phyloP scores from a whole-genome alignment of 2,113 vertebrate genomes.

The Leucopsar rothschildi region DNA sequence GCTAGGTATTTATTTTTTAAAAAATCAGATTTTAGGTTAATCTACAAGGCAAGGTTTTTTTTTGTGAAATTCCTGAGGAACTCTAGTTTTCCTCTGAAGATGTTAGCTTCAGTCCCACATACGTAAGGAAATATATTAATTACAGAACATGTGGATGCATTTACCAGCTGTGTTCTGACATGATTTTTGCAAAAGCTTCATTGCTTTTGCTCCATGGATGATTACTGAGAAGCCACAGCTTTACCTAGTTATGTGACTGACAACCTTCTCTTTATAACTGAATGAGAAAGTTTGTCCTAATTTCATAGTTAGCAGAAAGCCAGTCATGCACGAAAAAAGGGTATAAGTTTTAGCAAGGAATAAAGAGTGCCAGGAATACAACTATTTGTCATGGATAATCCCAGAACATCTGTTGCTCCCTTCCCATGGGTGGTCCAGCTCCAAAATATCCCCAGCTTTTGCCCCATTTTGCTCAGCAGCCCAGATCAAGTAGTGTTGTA shows the following conservation, averaged over 20 bases:
- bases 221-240: background rate
- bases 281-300: background rate
- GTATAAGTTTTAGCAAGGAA: constrained; percentile 6
- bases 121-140: background rate
- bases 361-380: constrained; percentile 2
- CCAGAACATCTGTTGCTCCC: constrained; percentile 50
- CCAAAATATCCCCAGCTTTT: background rate
- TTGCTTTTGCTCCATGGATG: background rate
- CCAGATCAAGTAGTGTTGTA: background rate
- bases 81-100: background rate
- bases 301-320: constrained; percentile 26
- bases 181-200: background rate
- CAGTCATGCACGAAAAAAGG: background rate
- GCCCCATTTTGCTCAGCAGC: background rate
- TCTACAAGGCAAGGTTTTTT: background rate
- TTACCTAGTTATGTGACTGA: background rate
- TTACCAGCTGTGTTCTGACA: background rate
- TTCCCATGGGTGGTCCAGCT: constrained; percentile 40
- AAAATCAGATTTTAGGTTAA: background rate
- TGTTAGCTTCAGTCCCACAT: fast-evolving
- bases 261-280: background rate
- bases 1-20: background rate
- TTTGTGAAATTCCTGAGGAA: background rate
- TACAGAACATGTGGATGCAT: background rate
- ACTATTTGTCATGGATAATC: constrained; percentile 33